Conservation (phyloP, 2,888 invertebrate species). For the Platypus cylindrus region DNA sequence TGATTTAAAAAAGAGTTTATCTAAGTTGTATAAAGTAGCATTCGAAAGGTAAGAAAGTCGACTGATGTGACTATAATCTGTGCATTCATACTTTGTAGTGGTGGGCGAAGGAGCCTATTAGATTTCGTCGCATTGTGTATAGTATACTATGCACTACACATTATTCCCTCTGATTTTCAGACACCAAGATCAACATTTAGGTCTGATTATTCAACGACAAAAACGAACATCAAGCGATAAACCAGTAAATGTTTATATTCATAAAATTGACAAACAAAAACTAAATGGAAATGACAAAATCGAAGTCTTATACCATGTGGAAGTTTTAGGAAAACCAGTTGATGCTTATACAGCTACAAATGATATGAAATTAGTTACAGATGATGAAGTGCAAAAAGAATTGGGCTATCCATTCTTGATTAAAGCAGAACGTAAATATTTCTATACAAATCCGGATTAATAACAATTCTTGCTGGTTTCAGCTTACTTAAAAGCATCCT, state of each 20-base stretch:
- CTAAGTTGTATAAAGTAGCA: slow-evolving; percentile 66
- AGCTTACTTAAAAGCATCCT: slow-evolving; percentile 56
- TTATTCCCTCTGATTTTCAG: too few relatives aligned
- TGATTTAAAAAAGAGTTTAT: slow-evolving; percentile 60
- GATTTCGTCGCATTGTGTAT: too few relatives aligned
- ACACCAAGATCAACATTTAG: slow-evolving; percentile 71
- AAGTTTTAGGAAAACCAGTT: slow-evolving; percentile 67
- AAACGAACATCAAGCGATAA: slow-evolving; percentile 27
- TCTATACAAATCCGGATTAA: not conserved
- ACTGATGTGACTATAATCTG: too few relatives aligned
- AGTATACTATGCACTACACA: too few relatives aligned
- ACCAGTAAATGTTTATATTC: slow-evolving; percentile 54
- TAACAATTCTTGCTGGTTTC: slow-evolving; percentile 11
- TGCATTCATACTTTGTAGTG: too few relatives aligned
- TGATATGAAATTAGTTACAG: slow-evolving; percentile 70
- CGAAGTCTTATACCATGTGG: slow-evolving; percentile 67
- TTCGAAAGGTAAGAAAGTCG: slow-evolving; percentile 52
- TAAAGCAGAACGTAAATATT: slow-evolving; percentile 66
- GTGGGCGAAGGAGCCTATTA: too few relatives aligned
- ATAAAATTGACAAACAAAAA: slow-evolving; percentile 47
- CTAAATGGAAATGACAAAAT: slow-evolving; percentile 33
- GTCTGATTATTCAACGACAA: slow-evolving; percentile 38
- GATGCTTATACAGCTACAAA: slow-evolving; percentile 68
- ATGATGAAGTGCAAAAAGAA: slow-evolving; percentile 60
- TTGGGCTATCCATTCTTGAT: slow-evolving; percentile 65